Conservation (phyloP, 2,113 vertebrate genomes). For the Corvus hawaiiensis region DNA sequence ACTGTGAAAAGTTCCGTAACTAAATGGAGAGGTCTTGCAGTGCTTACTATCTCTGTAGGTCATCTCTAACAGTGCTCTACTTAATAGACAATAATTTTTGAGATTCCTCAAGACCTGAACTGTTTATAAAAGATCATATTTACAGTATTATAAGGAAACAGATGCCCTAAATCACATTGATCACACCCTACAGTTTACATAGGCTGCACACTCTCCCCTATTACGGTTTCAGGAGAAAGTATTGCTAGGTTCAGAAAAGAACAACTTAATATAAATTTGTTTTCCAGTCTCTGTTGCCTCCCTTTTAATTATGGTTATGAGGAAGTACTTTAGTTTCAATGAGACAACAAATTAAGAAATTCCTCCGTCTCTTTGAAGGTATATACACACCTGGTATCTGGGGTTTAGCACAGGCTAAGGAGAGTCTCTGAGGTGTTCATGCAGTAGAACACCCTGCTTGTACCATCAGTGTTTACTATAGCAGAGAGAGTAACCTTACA, state of each 20-base stretch:
- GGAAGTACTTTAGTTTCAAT: conserved; percentile 34
- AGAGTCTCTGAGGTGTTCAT: not conserved
- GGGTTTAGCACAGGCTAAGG: conserved; percentile 10
- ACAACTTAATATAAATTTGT: not conserved
- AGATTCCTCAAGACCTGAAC: not conserved
- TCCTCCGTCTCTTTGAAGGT: conserved; percentile 30
- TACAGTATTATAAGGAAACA: not conserved
- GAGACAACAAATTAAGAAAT: conserved; percentile 46
- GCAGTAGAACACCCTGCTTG: not conserved
- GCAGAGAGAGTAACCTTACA: not conserved
- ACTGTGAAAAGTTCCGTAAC: not conserved
- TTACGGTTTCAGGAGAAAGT: conserved; percentile 37
- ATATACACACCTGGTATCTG: conserved; percentile 24
- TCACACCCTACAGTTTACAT: not conserved
- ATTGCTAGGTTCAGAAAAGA: not conserved
- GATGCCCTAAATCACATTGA: not conserved
- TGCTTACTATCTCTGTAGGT: not conserved
- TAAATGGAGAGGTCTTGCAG: not conserved
- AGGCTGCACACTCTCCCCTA: not conserved
- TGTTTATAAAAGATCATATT: not conserved
- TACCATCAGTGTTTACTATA: not conserved
- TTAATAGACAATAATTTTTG: not conserved
- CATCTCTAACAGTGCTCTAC: not conserved
- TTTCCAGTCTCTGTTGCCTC: conserved; percentile 38
- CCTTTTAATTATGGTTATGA: conserved; percentile 55